Evolutionary conservation across 1,140 invertebrate genomes (phyloP), one percentile per base, ranked within the genome.

Genomic region (Eumaeus atala): DNA sequence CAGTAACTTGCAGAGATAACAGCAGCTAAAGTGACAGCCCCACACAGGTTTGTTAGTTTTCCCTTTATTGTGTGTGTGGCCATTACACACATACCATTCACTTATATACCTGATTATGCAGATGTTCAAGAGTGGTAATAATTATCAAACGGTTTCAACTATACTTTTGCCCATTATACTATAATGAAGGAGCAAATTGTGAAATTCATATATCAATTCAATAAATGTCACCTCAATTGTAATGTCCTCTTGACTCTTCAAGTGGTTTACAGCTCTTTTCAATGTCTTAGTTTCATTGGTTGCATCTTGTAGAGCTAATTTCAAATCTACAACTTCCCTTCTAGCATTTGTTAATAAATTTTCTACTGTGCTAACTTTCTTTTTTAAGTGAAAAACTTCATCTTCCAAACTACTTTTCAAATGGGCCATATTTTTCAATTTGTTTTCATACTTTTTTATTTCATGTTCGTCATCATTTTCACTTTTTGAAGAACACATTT

Each of bases 291-390:
- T 84, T 75, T 88, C 87, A 59, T 78, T 72, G 35, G 80, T 84
- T 28, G 84, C 77, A 79, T 88, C 85, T 68, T 89, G 85, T 51
- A 88, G 64, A 53, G 77, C 79, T 56, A 89, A 64, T 70, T 88
- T 88, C 33, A 89, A 55, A 44, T 88, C 86, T 7, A 89, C 73
- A 52, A 87, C 76, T 71, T 89, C 87, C 61, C 70, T 75, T 60
- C 87, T 76, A 36, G 86, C 76, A 72, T 83, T 82, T 55, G 76
- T 79, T 47, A 89, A 59, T 33, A 88, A 61, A 51, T 67, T 80
- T 72, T 88, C 87, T 58, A 78, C 74, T 48, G 79, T 84, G 48
- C 64, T 68, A 28, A 88, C 63, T 49, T 77, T 84, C 21, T 75
- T 68, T 62, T 72, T 72, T 40, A 84, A 56, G 55, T 77, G 67